phyloP scores from a whole-genome alignment of 2,113 vertebrate genomes.

The Nycticryphes semicollaris region DNA sequence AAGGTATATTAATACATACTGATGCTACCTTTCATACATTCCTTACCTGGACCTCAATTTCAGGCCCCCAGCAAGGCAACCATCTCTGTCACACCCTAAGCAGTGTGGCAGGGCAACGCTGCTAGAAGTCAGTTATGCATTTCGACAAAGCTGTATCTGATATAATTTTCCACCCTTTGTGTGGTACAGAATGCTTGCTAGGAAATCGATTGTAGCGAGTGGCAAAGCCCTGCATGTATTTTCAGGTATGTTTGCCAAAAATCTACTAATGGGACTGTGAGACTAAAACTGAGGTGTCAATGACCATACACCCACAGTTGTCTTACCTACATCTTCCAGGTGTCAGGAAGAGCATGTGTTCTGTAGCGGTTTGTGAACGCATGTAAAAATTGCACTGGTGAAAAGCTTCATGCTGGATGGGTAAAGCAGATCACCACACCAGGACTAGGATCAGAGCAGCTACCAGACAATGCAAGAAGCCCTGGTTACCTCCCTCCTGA shows the following conservation, averaged over 20 bases:
- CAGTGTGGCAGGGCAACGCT: background rate
- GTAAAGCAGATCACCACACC: background rate
- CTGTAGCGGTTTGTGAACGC: background rate
- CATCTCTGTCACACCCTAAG: background rate
- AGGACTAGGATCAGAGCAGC: background rate
- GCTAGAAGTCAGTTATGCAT: background rate
- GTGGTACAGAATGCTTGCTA: background rate
- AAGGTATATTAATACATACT: background rate
- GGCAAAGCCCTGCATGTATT: background rate
- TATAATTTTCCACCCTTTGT: background rate
- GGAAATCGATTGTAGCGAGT: background rate
- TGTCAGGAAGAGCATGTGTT: accelerated
- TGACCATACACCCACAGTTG: accelerated
- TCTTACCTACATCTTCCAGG: background rate
- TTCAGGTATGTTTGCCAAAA: background rate
- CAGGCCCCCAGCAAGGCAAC: background rate
- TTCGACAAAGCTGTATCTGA: background rate
- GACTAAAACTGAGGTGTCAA: background rate
- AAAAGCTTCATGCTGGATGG: background rate
- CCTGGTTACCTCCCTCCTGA: background rate
- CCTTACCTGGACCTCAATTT: background rate
- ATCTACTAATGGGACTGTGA: background rate
- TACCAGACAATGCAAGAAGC: background rate
- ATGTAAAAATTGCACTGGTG: background rate
- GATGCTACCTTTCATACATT: background rate